Conservation (phyloP, 2,797 vertebrate species). For the Cyclopterus lumpus region DNA sequence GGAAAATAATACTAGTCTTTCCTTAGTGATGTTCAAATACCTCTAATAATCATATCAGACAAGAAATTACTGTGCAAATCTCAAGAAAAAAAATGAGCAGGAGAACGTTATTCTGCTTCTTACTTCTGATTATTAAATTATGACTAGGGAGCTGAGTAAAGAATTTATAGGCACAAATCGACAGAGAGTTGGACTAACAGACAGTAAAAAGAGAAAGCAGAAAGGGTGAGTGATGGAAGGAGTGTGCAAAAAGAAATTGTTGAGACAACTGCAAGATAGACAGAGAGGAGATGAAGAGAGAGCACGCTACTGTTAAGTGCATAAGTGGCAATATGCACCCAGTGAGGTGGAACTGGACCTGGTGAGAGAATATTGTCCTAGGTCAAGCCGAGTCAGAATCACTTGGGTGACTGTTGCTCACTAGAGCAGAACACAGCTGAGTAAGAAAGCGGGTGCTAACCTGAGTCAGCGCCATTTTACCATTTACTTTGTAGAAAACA, state of each 20-base stretch:
- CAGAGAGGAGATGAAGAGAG: constrained; percentile 55
- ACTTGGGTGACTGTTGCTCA: constrained; percentile 76
- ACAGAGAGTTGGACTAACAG: constrained; percentile 64
- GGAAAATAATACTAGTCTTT: constrained; percentile 36
- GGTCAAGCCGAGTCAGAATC: constrained; percentile 76
- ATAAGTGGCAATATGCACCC: constrained; percentile 80
- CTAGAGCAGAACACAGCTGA: constrained; percentile 76
- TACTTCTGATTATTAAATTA: constrained; percentile 81
- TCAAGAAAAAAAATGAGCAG: constrained; percentile 40
- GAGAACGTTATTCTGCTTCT: constrained; percentile 64
- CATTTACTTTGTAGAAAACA: constrained; percentile 23
- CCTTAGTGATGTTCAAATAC: constrained; percentile 37
- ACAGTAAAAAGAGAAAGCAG: constrained; percentile 65
- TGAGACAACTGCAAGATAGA: constrained; percentile 60
- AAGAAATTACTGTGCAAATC: constrained; percentile 55
- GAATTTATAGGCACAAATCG: constrained; percentile 82
- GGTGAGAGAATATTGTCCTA: constrained; percentile 76
- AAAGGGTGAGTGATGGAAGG: constrained; percentile 65
- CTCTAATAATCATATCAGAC: constrained; percentile 55
- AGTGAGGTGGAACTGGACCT: constrained; percentile 84
- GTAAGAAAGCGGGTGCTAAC: constrained; percentile 46
- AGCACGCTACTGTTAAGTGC: constrained; percentile 78
- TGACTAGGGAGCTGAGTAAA: constrained; percentile 71
- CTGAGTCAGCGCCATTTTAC: constrained; percentile 69
- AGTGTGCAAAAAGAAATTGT: constrained; percentile 64